Evolutionary conservation across 2,113 vertebrate genomes (phyloP).

Genomic region (Nibea albiflora): DNA sequence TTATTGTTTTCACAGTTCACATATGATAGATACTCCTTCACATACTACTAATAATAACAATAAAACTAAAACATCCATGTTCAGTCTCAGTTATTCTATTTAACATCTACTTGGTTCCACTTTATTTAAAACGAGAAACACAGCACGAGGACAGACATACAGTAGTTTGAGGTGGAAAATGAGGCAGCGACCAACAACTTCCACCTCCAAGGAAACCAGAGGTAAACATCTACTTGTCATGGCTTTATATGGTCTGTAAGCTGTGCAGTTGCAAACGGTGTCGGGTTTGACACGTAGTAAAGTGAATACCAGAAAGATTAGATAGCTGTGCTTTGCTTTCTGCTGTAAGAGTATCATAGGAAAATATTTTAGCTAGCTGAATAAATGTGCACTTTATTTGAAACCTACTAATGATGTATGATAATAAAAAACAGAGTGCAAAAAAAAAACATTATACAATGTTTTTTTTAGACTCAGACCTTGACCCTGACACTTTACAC

Average conservation of each 20-base stretch:
- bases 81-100: no score
- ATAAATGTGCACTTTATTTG: neutral
- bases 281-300: slow-evolving; percentile 37
- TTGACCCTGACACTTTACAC: neutral
- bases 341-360: neutral
- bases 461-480: neutral
- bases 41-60: no score
- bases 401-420: neutral
- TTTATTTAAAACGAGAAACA: neutral
- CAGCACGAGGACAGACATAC: neutral
- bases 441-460: neutral
- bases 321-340: slow-evolving; percentile 27
- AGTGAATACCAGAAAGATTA: slow-evolving; percentile 45
- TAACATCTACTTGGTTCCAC: neutral
- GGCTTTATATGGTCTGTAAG: slow-evolving; percentile 50
- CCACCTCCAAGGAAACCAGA: slow-evolving; percentile 51
- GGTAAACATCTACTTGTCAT: slow-evolving; percentile 36
- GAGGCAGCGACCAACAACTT: slow-evolving; percentile 17
- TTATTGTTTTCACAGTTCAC: no score
- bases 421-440: neutral
- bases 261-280: neutral
- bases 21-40: no score
- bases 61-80: neutral
- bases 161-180: neutral
- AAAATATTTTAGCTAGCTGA: slow-evolving; percentile 4